Base-by-base conservation (phyloP, 1,140 invertebrate species). In the Drosophila bocqueti region DNA sequence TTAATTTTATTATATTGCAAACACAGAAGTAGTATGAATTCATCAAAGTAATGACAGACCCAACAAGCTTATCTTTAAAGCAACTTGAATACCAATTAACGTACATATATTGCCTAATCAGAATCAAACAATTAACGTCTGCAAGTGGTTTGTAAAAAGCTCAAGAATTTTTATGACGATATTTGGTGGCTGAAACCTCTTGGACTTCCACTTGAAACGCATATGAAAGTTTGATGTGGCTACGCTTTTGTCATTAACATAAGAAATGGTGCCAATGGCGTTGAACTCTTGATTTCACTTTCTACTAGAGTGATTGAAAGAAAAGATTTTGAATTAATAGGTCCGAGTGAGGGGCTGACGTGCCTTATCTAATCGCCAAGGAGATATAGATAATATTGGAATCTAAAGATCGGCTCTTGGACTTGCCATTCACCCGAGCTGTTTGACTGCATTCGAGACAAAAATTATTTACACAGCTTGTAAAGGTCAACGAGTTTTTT, bases 401-500 rank as follows among this genome's bases (percentile, higher is more conserved):
- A 60, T 60, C 52, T 43, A 18, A 47, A 74, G 46, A 65, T 34
- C 46, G 38, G 34, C 36, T 67, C 54, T 72, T 57, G 52, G 40
- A 47, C 58, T 71, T 52, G 71, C 58, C 60, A 64, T 50, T 78
- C 57, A 78, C 42, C 42, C 50, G 34, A 54, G 65, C 43, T 11
- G 80, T 69, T 79, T 75, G 80, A 79, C 81, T 61, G 59, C 81
- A 76, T 78, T 85, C 62, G 55, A 62, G 21, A 49, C 59, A 45
- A 67, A 52, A 45, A 29, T 77, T 78, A 59, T 85, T 81, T 85
- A 85, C 69, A 75, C 74, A 64, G 79, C 66, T 86, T 79, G 79
- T 86, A 86, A 86, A 86, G 83, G 83, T 86, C 83, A 86, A 86
- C 83, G 46, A 77, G 83, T 86, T 86, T 86, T 59, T 49, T 62